phyloP scores from a whole-genome alignment of 2,888 invertebrate species.

The Xanthorhoe spadicearia region DNA sequence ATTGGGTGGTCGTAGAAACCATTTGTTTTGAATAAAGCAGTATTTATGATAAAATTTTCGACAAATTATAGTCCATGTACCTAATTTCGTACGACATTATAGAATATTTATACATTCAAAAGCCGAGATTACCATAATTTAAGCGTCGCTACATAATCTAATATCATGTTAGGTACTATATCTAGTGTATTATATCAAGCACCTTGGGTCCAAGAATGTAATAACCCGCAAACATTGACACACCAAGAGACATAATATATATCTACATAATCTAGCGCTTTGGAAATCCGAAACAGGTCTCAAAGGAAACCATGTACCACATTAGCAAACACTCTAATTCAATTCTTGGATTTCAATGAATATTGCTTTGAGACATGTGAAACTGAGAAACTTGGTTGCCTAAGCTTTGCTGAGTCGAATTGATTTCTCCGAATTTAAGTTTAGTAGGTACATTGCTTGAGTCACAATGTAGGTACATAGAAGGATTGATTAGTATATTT shows the following conservation, averaged over 20 bases:
- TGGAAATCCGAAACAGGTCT: constrained; percentile 20
- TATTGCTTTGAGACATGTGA: constrained; percentile 20
- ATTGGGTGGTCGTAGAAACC: too few species aligned
- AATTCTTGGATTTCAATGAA: constrained; percentile 13
- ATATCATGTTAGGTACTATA: not conserved
- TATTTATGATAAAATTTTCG: not conserved
- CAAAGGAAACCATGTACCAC: constrained; percentile 4
- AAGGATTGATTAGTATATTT: too few species aligned
- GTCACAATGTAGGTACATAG: too few species aligned
- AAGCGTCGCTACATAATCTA: not conserved
- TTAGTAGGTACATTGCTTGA: not conserved
- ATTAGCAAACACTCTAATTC: constrained; percentile 20
- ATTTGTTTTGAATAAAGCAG: too few species aligned
- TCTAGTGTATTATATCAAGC: not conserved
- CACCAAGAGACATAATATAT: constrained; percentile 3
- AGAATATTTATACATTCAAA: not conserved
- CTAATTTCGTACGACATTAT: not conserved
- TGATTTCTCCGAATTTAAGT: constrained; percentile 6
- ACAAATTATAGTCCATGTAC: not conserved
- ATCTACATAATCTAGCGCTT: constrained; percentile 3
- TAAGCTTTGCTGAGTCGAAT: constrained; percentile 9
- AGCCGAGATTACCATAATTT: not conserved
- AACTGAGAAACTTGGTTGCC: not conserved
- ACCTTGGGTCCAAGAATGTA: constrained; percentile 6
- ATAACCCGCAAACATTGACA: constrained; percentile 11